Evolutionary conservation across 2,113 vertebrate genomes (phyloP).

Genomic region (Corythoichthys intestinalis): DNA sequence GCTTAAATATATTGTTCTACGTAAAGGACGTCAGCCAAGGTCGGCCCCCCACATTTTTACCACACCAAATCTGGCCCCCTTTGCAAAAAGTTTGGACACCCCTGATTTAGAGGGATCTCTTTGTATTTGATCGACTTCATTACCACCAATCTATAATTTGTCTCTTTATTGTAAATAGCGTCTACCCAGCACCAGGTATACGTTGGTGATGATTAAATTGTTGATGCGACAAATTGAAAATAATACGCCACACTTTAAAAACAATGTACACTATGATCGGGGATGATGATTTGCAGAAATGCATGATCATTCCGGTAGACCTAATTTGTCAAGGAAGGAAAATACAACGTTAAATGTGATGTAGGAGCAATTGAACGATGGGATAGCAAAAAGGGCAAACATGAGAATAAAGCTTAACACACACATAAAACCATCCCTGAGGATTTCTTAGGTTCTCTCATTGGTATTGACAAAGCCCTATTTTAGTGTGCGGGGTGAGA

Average conservation of each 20-base stretch:
- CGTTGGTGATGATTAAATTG: not conserved
- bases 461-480: conserved; percentile 45
- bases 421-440: conserved; percentile 6
- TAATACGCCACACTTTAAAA: not conserved
- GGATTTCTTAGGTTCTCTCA: conserved; percentile 17
- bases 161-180: not conserved
- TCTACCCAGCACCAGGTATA: not conserved
- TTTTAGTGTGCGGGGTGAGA: conserved; percentile 20
- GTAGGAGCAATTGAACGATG: not conserved
- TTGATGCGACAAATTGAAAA: not conserved
- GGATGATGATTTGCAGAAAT: not conserved
- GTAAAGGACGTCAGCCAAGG: no score
- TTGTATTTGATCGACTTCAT: no score
- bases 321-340: not conserved
- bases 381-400: not conserved
- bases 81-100: no score
- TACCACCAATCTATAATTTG: no score
- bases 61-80: no score
- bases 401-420: conserved; percentile 1
- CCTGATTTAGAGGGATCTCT: no score
- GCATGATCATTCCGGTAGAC: not conserved
- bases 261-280: not conserved
- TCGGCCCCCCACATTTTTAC: no score
- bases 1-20: no score
- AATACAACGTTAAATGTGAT: conserved; percentile 3